These are phyloP conservation scores for Lineus longissimus DNA, from an alignment of 1,140 invertebrate genomes.

Conservation along the genomic window DNA sequence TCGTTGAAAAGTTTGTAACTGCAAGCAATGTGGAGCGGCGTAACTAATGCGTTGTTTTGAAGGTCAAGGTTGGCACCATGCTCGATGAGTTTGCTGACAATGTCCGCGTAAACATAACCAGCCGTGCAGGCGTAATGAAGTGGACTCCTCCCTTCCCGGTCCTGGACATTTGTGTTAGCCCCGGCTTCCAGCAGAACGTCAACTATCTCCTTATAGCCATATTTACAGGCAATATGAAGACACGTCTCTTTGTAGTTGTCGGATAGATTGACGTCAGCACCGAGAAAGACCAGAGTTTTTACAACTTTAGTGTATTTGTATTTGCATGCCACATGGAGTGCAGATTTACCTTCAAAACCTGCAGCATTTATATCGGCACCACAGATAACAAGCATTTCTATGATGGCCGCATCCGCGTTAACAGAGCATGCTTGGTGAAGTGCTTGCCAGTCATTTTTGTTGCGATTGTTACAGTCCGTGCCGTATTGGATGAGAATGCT, in stretches of 20 bases:
- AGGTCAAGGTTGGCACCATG: conserved; percentile 68
- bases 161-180: conserved; percentile 77
- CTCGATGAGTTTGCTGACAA: conserved; percentile 24
- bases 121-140: conserved; percentile 41
- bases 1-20: background rate
- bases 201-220: conserved; percentile 83
- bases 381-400: conserved; percentile 36
- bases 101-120: conserved; percentile 15
- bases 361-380: conserved; percentile 62
- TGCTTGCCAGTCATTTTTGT: no score
- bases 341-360: conserved; percentile 43
- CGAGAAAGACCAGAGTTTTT: conserved; percentile 67
- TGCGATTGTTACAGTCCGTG: no score
- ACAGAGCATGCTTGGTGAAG: no score
- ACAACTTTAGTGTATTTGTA: conserved; percentile 47
- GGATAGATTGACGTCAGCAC: conserved; percentile 72
- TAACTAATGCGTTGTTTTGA: conserved; percentile 20
- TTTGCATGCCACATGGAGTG: conserved; percentile 52
- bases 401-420: no score
- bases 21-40: background rate
- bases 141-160: conserved; percentile 71
- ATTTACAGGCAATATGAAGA: conserved; percentile 79
- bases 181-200: conserved; percentile 74
- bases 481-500: no score
- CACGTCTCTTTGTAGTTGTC: conserved; percentile 76